Evolutionary conservation across 2,113 vertebrate species (phyloP).

Genomic region (Ceyx margarethae): DNA sequence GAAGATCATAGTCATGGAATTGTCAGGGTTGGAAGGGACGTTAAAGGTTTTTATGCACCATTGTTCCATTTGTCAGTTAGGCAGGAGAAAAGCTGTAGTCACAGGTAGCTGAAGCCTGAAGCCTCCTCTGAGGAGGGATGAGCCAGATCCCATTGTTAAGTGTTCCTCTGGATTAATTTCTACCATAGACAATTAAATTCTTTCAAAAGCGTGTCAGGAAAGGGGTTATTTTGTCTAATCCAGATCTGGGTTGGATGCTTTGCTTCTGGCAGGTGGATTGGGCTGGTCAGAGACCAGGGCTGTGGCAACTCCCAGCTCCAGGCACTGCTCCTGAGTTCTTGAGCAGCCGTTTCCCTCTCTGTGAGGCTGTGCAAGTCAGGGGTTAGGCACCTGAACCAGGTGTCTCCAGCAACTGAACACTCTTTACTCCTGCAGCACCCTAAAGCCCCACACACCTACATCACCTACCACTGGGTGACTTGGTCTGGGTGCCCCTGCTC

Average conservation of each 20-base stretch:
- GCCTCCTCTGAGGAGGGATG: neutral
- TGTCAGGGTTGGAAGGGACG: no score
- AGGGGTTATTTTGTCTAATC: neutral
- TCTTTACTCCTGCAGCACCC: neutral
- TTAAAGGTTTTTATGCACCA: neutral
- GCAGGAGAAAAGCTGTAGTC: neutral
- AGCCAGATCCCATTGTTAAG: neutral
- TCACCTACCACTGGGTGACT: no score
- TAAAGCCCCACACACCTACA: neutral
- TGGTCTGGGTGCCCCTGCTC: no score
- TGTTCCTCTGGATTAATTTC: neutral
- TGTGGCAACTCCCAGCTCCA: neutral
- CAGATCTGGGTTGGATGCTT: neutral
- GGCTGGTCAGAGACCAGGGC: neutral
- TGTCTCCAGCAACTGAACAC: neutral
- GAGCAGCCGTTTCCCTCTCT: neutral
- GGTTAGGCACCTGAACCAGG: neutral
- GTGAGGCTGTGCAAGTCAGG: neutral
- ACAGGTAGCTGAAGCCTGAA: neutral
- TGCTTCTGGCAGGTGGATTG: neutral
- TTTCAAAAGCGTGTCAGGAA: fast-evolving
- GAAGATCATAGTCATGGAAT: neutral
- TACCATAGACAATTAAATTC: neutral
- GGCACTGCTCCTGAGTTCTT: neutral
- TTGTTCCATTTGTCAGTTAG: neutral